Percentiles rank a stretch among this genome's conserved stretches.
These are phyloP conservation scores for Eciton burchellii DNA, from an alignment of 1,140 invertebrate species.

Conservation along the genomic window DNA sequence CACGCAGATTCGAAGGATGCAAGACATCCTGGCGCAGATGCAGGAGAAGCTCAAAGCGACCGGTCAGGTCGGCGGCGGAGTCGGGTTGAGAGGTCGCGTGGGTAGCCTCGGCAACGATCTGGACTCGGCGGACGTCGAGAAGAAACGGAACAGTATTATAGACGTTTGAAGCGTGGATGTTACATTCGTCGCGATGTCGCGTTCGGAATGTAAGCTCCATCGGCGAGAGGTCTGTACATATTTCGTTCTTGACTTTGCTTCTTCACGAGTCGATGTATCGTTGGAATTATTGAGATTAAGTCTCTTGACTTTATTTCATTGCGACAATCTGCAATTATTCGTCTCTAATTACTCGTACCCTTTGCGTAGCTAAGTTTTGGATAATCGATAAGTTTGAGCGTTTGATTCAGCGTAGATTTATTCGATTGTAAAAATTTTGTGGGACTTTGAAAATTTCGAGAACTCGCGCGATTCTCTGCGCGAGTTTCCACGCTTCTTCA, in stretches of 20 bases:
- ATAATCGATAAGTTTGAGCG: not conserved
- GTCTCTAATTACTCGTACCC: not conserved
- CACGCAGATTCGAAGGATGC: constrained; percentile 95
- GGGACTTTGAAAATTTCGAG: too few relatives aligned
- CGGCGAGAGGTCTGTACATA: constrained; percentile 48
- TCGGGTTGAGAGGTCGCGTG: constrained; percentile 80
- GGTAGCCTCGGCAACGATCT: constrained; percentile 83
- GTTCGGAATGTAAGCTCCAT: not conserved
- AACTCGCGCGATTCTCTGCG: too few relatives aligned
- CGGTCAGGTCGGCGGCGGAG: constrained; percentile 85
- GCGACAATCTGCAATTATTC: not conserved
- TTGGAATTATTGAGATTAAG: not conserved
- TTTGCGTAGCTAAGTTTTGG: not conserved
- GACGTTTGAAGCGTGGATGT: constrained; percentile 87
- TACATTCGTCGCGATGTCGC: not conserved
- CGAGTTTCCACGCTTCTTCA: not conserved
- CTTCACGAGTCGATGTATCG: not conserved
- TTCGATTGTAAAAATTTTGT: not conserved
- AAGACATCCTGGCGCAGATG: constrained; percentile 98
- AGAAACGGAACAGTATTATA: constrained; percentile 93
- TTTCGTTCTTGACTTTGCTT: not conserved
- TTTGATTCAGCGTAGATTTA: not conserved
- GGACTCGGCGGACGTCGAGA: constrained; percentile 84
- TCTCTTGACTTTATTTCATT: too few relatives aligned
- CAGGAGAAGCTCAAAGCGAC: constrained; percentile 96